These are phyloP conservation scores for Pleuronectes platessa DNA, from an alignment of 2,113 vertebrate genomes.

Conservation along the genomic window DNA sequence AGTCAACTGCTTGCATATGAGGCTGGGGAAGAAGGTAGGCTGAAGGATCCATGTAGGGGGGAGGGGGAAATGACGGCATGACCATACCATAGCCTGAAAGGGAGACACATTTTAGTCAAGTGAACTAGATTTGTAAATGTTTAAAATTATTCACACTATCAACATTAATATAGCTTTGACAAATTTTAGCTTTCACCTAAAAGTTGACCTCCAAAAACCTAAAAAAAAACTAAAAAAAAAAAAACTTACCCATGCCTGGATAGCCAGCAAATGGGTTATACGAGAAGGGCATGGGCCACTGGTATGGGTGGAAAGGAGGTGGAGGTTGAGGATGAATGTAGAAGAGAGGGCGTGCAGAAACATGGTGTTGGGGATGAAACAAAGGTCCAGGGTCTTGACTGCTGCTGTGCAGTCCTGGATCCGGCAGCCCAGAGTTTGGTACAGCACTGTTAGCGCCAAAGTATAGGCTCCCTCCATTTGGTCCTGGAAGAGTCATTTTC, in stretches of 20 bases:
- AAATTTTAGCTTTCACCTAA: background rate
- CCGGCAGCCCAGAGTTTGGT: constrained; percentile 12
- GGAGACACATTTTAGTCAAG: background rate
- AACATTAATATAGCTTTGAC: background rate
- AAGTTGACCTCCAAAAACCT: no score
- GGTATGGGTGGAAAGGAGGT: constrained; percentile 63
- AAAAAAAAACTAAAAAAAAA: background rate
- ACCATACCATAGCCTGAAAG: constrained; percentile 73
- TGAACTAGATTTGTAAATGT: background rate
- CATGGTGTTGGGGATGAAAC: no score
- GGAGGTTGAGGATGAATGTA: constrained; percentile 54
- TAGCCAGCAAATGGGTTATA: constrained; percentile 64
- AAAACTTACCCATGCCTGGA: constrained; percentile 64
- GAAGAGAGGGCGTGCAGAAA: constrained; percentile 35
- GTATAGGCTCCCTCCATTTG: background rate
- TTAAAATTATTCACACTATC: background rate
- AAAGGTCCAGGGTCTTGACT: no score
- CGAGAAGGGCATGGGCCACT: constrained; percentile 69
- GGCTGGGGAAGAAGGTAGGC: constrained; percentile 67
- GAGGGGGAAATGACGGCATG: constrained; percentile 58
- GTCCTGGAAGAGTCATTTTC: constrained; percentile 43
- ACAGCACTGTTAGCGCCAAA: background rate
- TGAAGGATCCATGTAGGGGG: constrained; percentile 67
- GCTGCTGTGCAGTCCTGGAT: constrained; percentile 14
- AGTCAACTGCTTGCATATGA: constrained; percentile 65